These are phyloP conservation scores for Ferdinandea cuprea DNA, from an alignment of 2,888 invertebrate species.

Conservation along the genomic window DNA sequence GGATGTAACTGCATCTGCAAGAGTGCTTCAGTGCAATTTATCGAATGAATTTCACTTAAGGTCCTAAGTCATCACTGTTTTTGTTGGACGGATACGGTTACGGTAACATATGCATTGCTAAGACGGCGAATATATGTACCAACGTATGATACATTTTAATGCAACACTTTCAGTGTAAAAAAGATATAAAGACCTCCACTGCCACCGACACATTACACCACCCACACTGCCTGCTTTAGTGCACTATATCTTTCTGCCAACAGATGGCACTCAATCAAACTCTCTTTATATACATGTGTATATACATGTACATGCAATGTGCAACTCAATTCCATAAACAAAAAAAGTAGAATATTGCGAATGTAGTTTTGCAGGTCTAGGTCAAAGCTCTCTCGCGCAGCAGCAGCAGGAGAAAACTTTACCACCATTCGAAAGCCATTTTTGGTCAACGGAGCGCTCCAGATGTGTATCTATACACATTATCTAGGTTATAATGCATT, in stretches of 20 bases:
- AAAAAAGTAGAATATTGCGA: conserved; percentile 44
- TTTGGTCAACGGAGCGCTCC: conserved; percentile 37
- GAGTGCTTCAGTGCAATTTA: conserved; percentile 44
- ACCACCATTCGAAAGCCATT: conserved; percentile 42
- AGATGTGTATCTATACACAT: conserved; percentile 40
- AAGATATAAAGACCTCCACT: conserved; percentile 34
- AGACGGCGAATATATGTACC: background rate
- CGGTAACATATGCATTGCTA: background rate
- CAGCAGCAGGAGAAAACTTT: conserved; percentile 44
- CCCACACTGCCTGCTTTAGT: background rate
- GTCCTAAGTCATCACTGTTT: conserved; percentile 50
- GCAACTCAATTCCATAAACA: conserved; percentile 27
- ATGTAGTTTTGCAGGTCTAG: conserved; percentile 72
- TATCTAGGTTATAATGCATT: conserved; percentile 65
- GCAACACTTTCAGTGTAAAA: conserved; percentile 25
- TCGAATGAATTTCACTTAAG: conserved; percentile 44
- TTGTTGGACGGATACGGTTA: conserved; percentile 1
- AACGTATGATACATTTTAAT: conserved; percentile 3
- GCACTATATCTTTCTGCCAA: background rate
- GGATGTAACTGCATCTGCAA: conserved; percentile 50
- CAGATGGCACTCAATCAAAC: conserved; percentile 52
- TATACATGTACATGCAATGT: conserved; percentile 22
- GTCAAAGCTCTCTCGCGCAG: conserved; percentile 68
- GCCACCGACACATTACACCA: background rate
- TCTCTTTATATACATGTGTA: background rate